These are phyloP conservation scores for Lontra canadensis DNA, from an alignment of 2,113 vertebrate species.

Conservation along the genomic window DNA sequence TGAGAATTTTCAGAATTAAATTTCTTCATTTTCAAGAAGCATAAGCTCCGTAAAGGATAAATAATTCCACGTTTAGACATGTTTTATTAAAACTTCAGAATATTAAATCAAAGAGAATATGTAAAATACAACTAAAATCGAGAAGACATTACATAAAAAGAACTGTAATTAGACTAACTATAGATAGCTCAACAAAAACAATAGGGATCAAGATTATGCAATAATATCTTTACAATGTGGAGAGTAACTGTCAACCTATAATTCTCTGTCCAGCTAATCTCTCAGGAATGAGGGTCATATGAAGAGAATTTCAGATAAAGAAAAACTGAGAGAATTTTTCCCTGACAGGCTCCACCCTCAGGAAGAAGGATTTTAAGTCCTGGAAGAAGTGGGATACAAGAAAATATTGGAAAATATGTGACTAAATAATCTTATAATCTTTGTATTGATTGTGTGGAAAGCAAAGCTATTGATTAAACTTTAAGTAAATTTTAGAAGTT, in stretches of 20 bases:
- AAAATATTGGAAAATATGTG: neutral
- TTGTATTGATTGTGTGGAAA: neutral
- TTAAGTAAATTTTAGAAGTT: neutral
- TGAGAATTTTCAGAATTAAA: neutral
- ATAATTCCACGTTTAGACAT: neutral
- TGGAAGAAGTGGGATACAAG: neutral
- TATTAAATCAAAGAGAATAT: neutral
- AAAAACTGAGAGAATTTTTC: neutral
- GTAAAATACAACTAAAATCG: neutral
- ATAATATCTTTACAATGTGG: neutral
- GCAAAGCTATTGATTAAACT: neutral
- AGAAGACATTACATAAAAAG: neutral
- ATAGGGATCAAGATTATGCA: neutral
- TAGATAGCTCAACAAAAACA: neutral
- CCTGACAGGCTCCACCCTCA: neutral
- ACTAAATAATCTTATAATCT: neutral
- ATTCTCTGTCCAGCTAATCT: neutral
- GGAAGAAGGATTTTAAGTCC: neutral
- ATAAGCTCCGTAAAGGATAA: neutral
- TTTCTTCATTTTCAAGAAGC: neutral
- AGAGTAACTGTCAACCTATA: neutral
- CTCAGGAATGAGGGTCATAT: neutral
- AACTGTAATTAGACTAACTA: neutral
- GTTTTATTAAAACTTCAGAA: constrained; percentile 8
- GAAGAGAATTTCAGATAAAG: neutral